Base-by-base conservation (phyloP, 2,888 invertebrate genomes). In the Cylindroiulus punctatus region DNA sequence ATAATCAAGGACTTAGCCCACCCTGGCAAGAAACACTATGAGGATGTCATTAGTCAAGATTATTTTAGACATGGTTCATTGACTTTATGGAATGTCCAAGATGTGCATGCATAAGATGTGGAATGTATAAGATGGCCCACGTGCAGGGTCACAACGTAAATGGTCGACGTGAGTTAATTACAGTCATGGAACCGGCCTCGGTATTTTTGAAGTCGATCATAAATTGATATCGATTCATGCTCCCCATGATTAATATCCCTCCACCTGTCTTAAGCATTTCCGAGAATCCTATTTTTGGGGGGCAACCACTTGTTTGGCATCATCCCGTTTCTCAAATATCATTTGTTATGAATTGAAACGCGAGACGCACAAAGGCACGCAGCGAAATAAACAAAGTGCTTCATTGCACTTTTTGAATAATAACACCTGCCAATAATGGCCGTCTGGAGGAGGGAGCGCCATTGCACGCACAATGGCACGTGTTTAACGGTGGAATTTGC, bases 211-310 rank as follows among this genome's bases (percentile, higher is more conserved):
- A n/a, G n/a, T n/a, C n/a, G n/a, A n/a, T n/a, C n/a, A 57, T 57
- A 57, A 57, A 19, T 57, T 57, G 57, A 19, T 57, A 57, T 22
- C 57, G 57, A 57, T 57, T 14, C 57, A 57, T 57, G 19, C 57
- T 57, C n/a, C 7, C 1, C 0, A 3, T 57, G 57, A 57, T 57
- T 57, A 57, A 57, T 57, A n/a, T 19, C 57, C n/a, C 19, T 57
- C 57, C n/a, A 57, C 19, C 57, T 57, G 57, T 57, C 57, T 57
- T 57, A 57, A 57, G n/a, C n/a, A 57, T 57, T 57, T 57, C 57
- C 57, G 8, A 57, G 57, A 57, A 57, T 57, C 57, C 57, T 57
- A 57, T 57, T 57, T 57, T 57, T 57, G 57, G 57, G 42, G 57
- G 22, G 57, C 57, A 57, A 57, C n/a, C 57, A 57, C 57, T 57